phyloP scores from a whole-genome alignment of 2,113 vertebrate genomes.

The Tringa solitaria region DNA sequence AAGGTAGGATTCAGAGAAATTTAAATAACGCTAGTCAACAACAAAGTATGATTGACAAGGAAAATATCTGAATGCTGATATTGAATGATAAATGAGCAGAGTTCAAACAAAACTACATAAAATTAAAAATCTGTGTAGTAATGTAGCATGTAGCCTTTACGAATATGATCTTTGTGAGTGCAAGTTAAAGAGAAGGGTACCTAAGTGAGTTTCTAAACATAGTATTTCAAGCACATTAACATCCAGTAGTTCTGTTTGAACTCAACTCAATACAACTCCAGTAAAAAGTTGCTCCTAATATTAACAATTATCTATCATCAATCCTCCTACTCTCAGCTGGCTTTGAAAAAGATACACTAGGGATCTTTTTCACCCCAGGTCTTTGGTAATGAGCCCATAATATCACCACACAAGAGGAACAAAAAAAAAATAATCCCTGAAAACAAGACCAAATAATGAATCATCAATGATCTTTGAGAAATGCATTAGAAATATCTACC shows the following conservation, averaged over 20 bases:
- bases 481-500: background rate
- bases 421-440: background rate
- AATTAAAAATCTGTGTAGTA: background rate
- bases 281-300: background rate
- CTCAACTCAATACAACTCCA: background rate
- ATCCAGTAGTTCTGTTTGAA: background rate
- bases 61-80: background rate
- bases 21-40: background rate
- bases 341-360: background rate
- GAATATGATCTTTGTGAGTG: background rate
- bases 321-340: background rate
- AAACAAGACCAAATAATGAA: background rate
- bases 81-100: background rate
- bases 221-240: background rate
- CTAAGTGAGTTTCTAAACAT: background rate
- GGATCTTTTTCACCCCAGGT: background rate
- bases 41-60: background rate
- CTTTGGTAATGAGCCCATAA: background rate
- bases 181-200: background rate
- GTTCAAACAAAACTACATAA: background rate
- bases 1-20: background rate
- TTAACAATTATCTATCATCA: background rate
- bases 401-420: background rate
- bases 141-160: background rate
- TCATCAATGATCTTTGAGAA: constrained; percentile 11